Evolutionary conservation across 92 coral and sea anemone species (phyloP).

Genomic region (Heteractis magnifica): DNA sequence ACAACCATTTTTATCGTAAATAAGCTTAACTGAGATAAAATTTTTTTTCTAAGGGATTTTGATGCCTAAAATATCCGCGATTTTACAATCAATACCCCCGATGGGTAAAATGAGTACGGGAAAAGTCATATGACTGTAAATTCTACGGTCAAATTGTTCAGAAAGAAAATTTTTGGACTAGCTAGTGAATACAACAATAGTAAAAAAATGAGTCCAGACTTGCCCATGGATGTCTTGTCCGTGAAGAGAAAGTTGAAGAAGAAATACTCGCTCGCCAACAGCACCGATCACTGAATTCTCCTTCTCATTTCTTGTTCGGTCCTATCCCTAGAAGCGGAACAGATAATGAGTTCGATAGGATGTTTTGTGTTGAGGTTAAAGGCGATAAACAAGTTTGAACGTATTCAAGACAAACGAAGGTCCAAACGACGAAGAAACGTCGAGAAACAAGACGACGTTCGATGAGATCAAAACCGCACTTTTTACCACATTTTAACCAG

Average conservation of each 20-base stretch:
- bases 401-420: slow-evolving; percentile 27
- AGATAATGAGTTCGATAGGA: slow-evolving; percentile 7
- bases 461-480: slow-evolving; percentile 30
- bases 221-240: slow-evolving; percentile 45
- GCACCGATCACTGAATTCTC: slow-evolving; percentile 9
- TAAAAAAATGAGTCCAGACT: slow-evolving; percentile 67
- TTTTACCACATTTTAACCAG: slow-evolving; percentile 29
- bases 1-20: slow-evolving; percentile 17
- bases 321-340: slow-evolving; percentile 16
- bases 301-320: slow-evolving; percentile 21
- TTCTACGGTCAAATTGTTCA: slow-evolving; percentile 8
- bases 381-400: slow-evolving; percentile 43
- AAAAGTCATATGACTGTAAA: slow-evolving; percentile 10
- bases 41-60: background rate
- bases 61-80: slow-evolving; percentile 6
- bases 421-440: slow-evolving; percentile 12
- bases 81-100: background rate
- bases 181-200: slow-evolving; percentile 14
- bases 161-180: slow-evolving; percentile 17
- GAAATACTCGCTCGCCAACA: slow-evolving; percentile 13
- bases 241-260: slow-evolving; percentile 13
- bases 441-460: slow-evolving; percentile 4
- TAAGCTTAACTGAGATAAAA: slow-evolving; percentile 10
- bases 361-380: slow-evolving; percentile 29
- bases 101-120: background rate